A percentile compares a stretch with the other conserved stretches of the same genome.
These are phyloP conservation scores for Cremastinae sp. DNA, from an alignment of 2,888 invertebrate genomes.

Conservation along the genomic window DNA sequence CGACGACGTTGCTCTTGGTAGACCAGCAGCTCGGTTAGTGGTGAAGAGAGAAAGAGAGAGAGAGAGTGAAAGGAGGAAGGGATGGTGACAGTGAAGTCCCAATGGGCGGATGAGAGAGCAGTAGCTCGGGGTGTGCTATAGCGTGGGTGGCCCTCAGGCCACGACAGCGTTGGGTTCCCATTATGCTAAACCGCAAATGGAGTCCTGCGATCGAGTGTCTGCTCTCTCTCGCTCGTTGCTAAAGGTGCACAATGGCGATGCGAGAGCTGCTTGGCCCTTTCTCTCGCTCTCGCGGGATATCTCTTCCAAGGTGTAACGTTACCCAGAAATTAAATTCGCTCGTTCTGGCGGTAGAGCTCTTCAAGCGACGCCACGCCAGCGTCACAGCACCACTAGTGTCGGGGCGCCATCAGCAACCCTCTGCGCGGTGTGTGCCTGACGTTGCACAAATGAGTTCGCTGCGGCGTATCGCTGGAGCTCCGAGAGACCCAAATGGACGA, in stretches of 20 bases:
- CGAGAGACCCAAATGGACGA: slow-evolving; percentile 61
- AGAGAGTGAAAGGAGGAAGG: slow-evolving; percentile 36
- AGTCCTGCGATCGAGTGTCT: slow-evolving; percentile 80
- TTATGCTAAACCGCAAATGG: slow-evolving; percentile 81
- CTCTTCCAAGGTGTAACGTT: slow-evolving; percentile 79
- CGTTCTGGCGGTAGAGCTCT: slow-evolving; percentile 64
- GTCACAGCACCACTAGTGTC: slow-evolving; percentile 47
- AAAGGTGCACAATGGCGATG: slow-evolving; percentile 73
- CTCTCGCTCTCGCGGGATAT: slow-evolving; percentile 48
- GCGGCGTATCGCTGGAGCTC: slow-evolving; percentile 65
- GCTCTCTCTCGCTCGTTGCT: slow-evolving; percentile 68
- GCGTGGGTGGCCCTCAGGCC: slow-evolving; percentile 71
- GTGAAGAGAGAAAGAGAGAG: too few species aligned
- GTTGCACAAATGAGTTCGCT: slow-evolving; percentile 70
- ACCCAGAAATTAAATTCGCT: slow-evolving; percentile 79
- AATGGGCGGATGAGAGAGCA: slow-evolving; percentile 54
- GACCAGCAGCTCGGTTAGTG: slow-evolving; percentile 50
- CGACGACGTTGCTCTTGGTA: slow-evolving; percentile 57
- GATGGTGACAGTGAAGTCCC: slow-evolving; percentile 54
- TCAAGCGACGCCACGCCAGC: slow-evolving; percentile 51
- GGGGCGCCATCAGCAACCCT: slow-evolving; percentile 37
- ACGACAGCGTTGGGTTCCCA: slow-evolving; percentile 78
- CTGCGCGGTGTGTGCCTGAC: slow-evolving; percentile 63
- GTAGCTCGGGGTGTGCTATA: slow-evolving; percentile 46
- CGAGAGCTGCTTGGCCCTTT: slow-evolving; percentile 37